Evolutionary conservation across 2,113 vertebrate genomes (phyloP), one percentile per base, ranked within the genome.

Genomic region (Mormyrus lacerda): DNA sequence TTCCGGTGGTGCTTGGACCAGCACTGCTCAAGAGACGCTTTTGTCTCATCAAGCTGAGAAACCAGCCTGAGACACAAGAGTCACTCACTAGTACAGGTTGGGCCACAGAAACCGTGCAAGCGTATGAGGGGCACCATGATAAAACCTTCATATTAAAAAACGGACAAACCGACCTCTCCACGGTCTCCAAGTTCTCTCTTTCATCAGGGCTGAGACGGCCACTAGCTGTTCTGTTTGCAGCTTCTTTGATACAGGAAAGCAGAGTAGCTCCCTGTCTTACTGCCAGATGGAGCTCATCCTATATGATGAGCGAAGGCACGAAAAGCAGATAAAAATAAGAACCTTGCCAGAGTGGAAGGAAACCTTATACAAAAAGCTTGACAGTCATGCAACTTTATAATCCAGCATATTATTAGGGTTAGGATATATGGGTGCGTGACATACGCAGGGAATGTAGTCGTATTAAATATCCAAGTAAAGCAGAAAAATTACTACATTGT

Each of bases 1-100:
- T 98, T 99, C 84, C 97, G 93, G 89, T 98, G 96, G 92, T 99
- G 97, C 91, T 96, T 96, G 55, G 94, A 96, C 97, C 97, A 99
- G 93, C 98, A 98, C 53, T 97, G 96, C 93, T 96, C 96, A 91
- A 99, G 98, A 55, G 97, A 97, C 73, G 97, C 98, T 93, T 98
- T 96, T 15, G 97, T 99, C 95, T 99, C 98, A 94, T 98, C 96
- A 93, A 98, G 89, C 93, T 99, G 97, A 90, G 96, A 96, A 48
- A 99, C 92, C 88, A 99, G 96, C 93, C 97, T 99, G 94, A 93
- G 90, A 61, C 21, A 84, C 15, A 31, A 2, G 35, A 11, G 15
- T n/a, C 69, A 1, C 69, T 65, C n/a, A 27, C 24, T 31, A 11
- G 4, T 69, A 69, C 61, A 69, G 61, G 27, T 31, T 4, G 61